Conservation (phyloP, 23 tunicate species). For the Phallusia fumigata region DNA sequence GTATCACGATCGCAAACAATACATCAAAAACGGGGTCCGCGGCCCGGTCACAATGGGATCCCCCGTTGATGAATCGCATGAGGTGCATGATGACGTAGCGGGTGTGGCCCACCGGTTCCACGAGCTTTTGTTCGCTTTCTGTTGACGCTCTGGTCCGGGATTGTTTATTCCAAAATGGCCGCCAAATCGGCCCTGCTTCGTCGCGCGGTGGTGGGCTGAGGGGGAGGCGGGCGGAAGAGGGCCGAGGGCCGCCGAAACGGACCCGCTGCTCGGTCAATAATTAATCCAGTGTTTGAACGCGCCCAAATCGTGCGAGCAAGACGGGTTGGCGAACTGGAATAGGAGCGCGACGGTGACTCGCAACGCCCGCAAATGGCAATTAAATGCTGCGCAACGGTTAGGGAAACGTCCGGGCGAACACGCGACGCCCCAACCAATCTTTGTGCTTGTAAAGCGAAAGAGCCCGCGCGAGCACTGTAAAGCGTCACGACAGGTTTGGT, state of each 20-base stretch:
- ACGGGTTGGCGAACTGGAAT: too few species aligned
- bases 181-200: background rate
- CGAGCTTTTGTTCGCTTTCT: background rate
- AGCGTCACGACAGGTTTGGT: constrained; percentile 2
- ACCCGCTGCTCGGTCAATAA: background rate
- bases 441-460: background rate
- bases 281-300: background rate
- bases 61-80: background rate
- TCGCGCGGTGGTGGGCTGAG: background rate
- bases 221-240: background rate
- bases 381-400: background rate
- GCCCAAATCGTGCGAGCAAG: too few species aligned
- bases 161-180: constrained; percentile 3
- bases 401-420: constrained; percentile 1
- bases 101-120: background rate
- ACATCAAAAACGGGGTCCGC: constrained; percentile 1
- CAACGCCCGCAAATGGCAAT: too few species aligned
- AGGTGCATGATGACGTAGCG: background rate
- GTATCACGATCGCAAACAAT: background rate
- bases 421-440: background rate
- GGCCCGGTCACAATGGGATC: background rate
- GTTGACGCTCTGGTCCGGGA: background rate
- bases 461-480: background rate
- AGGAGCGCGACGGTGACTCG: too few species aligned
- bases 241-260: background rate